Evolutionary conservation across 2,113 vertebrate species (phyloP), one percentile per base, ranked within the genome.

Genomic region (Centropus bengalensis): DNA sequence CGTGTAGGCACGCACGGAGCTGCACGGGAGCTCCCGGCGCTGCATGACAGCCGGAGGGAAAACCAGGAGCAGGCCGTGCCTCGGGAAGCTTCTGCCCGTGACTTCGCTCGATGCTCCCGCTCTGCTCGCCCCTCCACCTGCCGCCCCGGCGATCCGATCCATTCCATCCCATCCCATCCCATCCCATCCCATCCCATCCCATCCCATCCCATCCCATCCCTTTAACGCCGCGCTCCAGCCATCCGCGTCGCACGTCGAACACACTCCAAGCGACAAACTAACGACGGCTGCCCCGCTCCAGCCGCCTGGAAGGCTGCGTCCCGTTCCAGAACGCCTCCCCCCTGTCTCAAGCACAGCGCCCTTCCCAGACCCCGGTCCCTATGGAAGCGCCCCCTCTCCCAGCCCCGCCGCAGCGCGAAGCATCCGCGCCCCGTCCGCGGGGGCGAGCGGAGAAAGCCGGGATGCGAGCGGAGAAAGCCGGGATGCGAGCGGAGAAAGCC

Each of bases 21-120:
- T 9, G 1, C 0, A 22, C 28, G 1, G 13, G 6, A 5, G 32
- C 9, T 7, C 45, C n/a, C 30, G 0, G 4, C 0, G 42, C 2
- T 3, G 52, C 14, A 1, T 8, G 0, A 10, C 33, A 17, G 38
- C 1, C 12, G 3, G 69, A 11, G 9, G 8, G 42, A 6, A 20
- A n/a, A 9, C 1, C 78, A 0, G 52, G 26, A 28, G 19, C 86
- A 55, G 86, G 12, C 71, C 66, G 0, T 1, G 1, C 42, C 1
- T 0, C 10, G 18, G 68, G 67, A 6, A 20, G 58, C 77, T 71
- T 56, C 5, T 28, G 69, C 79, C 12, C 84, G 13, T 11, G 62
- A 9, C 69, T 42, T 12, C 7, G 8, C 40, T 19, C 28, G 9
- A 8, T 1, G 8, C 1, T 18, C 49, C 49, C 44, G 44, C 44